These are phyloP conservation scores for Andrena flavipes DNA, from an alignment of 2,888 invertebrate genomes.

Conservation along the genomic window DNA sequence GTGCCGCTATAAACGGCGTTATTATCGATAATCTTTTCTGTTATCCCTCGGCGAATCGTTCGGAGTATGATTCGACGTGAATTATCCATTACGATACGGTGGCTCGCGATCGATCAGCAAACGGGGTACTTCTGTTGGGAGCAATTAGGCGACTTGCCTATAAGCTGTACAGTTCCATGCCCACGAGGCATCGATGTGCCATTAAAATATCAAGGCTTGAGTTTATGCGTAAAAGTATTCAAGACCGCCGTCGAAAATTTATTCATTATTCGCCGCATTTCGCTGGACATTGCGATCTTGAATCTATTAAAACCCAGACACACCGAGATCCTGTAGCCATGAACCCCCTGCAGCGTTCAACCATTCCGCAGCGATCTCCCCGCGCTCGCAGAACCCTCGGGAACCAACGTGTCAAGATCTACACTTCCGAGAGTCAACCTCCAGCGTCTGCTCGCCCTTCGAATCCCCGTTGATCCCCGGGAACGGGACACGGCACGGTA, in stretches of 20 bases:
- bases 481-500: conserved; percentile 30
- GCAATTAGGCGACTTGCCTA: neutral
- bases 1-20: conserved; percentile 49
- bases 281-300: neutral
- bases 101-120: neutral
- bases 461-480: conserved; percentile 50
- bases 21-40: conserved; percentile 56
- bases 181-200: neutral
- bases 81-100: neutral
- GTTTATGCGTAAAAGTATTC: neutral
- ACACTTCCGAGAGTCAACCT: conserved; percentile 9
- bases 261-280: neutral
- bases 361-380: neutral
- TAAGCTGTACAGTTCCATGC: neutral
- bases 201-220: neutral
- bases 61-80: neutral
- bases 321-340: neutral
- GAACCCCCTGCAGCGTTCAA: too few relatives aligned
- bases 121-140: neutral
- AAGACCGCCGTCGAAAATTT: neutral
- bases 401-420: conserved; percentile 16
- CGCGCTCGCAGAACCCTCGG: conserved; percentile 4
- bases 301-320: neutral
- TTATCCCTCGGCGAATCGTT: conserved; percentile 19
- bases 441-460: conserved; percentile 18